Conservation (phyloP, 2,888 invertebrate genomes). For the Camptogramma bilineatum region DNA sequence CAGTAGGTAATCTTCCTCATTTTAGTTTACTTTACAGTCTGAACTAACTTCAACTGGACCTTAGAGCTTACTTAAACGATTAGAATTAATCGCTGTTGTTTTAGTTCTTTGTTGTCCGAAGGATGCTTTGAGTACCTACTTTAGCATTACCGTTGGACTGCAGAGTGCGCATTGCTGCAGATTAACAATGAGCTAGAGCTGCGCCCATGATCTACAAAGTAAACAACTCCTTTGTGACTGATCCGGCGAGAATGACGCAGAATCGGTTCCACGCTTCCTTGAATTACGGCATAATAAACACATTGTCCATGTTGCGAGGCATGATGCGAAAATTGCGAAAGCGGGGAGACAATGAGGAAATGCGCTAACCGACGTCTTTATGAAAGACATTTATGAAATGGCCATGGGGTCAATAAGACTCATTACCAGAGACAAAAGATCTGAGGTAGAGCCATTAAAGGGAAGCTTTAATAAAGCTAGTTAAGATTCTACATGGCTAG, state of each 20-base stretch:
- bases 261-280: constrained; percentile 53
- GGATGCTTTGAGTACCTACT: not conserved
- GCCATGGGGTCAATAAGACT: constrained; percentile 6
- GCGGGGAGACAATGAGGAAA: constrained; percentile 35
- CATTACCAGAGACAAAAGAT: constrained; percentile 14
- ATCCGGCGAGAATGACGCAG: constrained; percentile 51
- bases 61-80: not conserved
- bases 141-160: constrained; percentile 5
- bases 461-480: constrained; percentile 22
- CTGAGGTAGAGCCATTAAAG: constrained; percentile 9
- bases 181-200: constrained; percentile 23
- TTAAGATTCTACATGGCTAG: constrained; percentile 8
- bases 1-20: not conserved
- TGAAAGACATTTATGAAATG: constrained; percentile 17
- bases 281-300: constrained; percentile 34
- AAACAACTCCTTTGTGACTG: constrained; percentile 74
- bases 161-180: constrained; percentile 36
- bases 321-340: constrained; percentile 43
- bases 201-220: constrained; percentile 34
- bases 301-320: constrained; percentile 23
- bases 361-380: constrained; percentile 25
- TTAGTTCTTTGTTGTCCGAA: constrained; percentile 5
- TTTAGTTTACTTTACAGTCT: not conserved
- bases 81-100: not conserved
- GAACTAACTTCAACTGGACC: not conserved